phyloP scores from a whole-genome alignment of 2,113 vertebrate genomes.

The Tinamus guttatus region DNA sequence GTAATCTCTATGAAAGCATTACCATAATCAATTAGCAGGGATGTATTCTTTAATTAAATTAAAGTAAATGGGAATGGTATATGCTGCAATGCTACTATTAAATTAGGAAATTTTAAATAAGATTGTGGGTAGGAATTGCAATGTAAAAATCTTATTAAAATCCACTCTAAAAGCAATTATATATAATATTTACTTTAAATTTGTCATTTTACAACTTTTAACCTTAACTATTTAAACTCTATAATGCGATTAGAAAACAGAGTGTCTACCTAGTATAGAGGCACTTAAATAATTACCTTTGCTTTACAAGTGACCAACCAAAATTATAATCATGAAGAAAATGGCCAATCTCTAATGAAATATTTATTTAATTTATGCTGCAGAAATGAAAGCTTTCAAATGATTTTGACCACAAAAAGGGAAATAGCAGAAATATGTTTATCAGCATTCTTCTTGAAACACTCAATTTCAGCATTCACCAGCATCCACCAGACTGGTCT shows the following conservation, averaged over 20 bases:
- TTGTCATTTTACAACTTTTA: not conserved
- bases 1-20: conserved; percentile 24
- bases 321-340: not conserved
- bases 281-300: not conserved
- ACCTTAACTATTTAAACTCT: conserved; percentile 8
- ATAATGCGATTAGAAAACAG: not conserved
- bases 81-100: conserved; percentile 1
- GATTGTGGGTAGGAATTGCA: not conserved
- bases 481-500: not conserved
- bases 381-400: not conserved
- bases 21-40: conserved; percentile 62
- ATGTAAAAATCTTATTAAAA: not conserved
- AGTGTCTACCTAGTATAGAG: not conserved
- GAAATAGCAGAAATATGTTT: not conserved
- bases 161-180: not conserved
- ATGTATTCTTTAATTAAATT: conserved; percentile 66
- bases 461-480: not conserved
- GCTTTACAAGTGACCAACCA: not conserved
- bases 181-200: conserved; percentile 7
- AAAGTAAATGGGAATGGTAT: conserved; percentile 40
- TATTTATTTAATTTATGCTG: conserved; percentile 7
- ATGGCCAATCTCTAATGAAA: not conserved
- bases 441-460: not conserved
- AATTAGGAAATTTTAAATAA: conserved; percentile 59
- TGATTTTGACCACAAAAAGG: not conserved